Evolutionary conservation across 1,140 invertebrate genomes (phyloP), one percentile per base, ranked within the genome.

Genomic region (Euwallacea fornicatus): DNA sequence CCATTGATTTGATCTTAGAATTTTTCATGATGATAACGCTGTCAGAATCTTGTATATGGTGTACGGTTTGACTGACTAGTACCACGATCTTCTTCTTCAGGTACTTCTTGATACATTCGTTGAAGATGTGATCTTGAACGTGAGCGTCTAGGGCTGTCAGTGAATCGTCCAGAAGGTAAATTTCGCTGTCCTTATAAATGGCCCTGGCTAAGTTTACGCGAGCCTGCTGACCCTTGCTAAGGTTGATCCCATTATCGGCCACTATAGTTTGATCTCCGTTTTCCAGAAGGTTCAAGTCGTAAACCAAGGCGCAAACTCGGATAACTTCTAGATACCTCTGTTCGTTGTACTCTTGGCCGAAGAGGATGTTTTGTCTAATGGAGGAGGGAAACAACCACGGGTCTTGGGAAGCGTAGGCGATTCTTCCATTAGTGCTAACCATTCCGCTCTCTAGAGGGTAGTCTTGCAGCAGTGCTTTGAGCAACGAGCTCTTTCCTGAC

Each of bases 191-290:
- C 60, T 88, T 86, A 81, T 96, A 96, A 7, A 95, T 85, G 10
- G 93, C 88, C 66, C 93, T 87, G 0, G 94, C 94, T 43, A 96
- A 82, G 78, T 93, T 95, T 7, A 98, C 91, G 76, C 96, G 86
- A 0, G 95, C 94, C 76, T 93, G 90, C 82, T 98, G 96, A 56
- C 96, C 93, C 43, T 93, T 93, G 74, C 90, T 93, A 4, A 94
- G 81, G 46, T 88, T 88, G 8, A 89, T 85, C 54, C 94, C 93
- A 80, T 89, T 85, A 76, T 96, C 93, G 44, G 92, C 92, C 2
- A 95, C 90, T n/a, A 93, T 81, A 0, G 93, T 94, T 74, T 87
- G 84, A 76, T 95, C 93, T 21, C 91, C 88, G 72, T 86, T 82
- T 33, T 86, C 84, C 73, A 90, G 85, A 70, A 86, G 83, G 74